phyloP scores from a whole-genome alignment of 2,113 vertebrate genomes.

The Irena cyanogastra region DNA sequence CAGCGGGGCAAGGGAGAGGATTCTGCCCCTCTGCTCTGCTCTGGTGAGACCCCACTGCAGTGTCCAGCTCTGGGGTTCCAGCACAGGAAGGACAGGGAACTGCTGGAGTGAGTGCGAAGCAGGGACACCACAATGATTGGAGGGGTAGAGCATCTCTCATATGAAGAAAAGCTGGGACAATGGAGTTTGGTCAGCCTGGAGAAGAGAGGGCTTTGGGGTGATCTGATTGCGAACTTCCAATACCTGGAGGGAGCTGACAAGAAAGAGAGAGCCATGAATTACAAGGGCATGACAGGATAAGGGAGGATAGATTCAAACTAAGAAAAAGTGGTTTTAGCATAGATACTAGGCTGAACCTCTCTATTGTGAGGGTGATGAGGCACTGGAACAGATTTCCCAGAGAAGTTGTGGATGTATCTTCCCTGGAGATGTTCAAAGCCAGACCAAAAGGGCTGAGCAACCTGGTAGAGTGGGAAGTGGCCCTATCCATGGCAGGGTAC shows the following conservation, averaged over 20 bases:
- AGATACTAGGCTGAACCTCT: background rate
- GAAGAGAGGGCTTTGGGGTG: background rate
- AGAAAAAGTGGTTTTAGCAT: background rate
- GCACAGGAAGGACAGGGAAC: rapidly evolving
- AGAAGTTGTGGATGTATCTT: background rate
- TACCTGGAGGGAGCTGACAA: background rate
- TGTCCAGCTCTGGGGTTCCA: background rate
- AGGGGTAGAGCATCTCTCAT: background rate
- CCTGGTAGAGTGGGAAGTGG: background rate
- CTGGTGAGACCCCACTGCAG: background rate
- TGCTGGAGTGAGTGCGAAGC: rapidly evolving
- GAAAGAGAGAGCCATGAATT: background rate
- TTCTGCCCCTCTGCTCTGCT: background rate
- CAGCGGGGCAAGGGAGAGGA: background rate
- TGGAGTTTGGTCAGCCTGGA: background rate
- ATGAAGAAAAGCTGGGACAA: background rate
- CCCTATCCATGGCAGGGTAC: background rate
- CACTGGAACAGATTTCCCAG: background rate
- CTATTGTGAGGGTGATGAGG: background rate
- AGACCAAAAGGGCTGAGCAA: background rate
- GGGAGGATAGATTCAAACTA: background rate
- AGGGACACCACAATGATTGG: too few relatives aligned
- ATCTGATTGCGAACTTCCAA: background rate
- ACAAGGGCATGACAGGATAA: background rate
- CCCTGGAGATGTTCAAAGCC: background rate